Evolutionary conservation across 2,797 vertebrate genomes (phyloP), one percentile per base, ranked within the genome.

Genomic region (Spea hammondii): DNA sequence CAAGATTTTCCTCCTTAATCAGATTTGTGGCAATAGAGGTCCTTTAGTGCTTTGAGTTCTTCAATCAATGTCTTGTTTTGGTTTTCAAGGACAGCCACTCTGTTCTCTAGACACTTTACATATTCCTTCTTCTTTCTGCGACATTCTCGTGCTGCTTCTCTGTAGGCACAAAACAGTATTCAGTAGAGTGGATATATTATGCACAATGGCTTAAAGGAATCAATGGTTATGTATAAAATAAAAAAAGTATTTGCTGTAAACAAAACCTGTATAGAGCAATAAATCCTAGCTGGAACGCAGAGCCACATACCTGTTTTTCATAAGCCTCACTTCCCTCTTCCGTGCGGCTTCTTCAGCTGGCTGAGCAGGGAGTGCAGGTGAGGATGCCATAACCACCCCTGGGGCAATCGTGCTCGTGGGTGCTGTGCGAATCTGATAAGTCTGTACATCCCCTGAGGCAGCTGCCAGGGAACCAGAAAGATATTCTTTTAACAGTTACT

Each of bases 21-120:
- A 49, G 98, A 98, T 93, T 99, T 99, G 94, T 99, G 97, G 92
- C 98, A 99, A 89, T 99, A 99, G 88, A 99, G 95, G 95, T 99
- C 98, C 92, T 99, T 99, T 91, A 99, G 97, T 91, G 97, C 97
- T 96, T 99, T 99, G 70, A 99, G 95, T 91, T 99, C 98, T 92
- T 99, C 98, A 59, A 99, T 99, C 85, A 99, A 93, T 88, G 97
- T 99, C 93, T 99, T 99, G 94, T 99, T 99, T 94, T 99, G 98
- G 92, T 99, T 99, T 90, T 99, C 98, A 92, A 99, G 92, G 85
- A 99, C 98, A 13, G 98, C 97, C 86, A 99, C 98, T 57, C 98
- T 95, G 93, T 99, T 99, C 92, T 99, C 98, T 93, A 99, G 91
- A 94, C 98, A 99, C 88, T 99, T 99, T 83, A 99, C 98, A 55